Base-by-base conservation (phyloP, 2,888 invertebrate species). In the Smittia sp. region DNA sequence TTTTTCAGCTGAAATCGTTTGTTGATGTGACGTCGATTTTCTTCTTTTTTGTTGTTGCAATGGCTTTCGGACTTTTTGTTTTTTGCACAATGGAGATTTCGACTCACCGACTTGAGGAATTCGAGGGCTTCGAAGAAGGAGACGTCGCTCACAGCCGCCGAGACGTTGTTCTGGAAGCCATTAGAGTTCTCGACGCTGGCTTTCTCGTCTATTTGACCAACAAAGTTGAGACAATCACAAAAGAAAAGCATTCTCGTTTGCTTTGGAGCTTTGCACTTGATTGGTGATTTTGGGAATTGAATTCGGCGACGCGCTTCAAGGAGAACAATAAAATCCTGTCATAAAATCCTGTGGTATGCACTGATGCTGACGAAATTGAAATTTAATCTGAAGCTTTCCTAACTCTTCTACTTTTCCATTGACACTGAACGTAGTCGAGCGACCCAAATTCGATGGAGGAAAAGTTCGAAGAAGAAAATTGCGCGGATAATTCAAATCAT, bases 101-200 rank as follows among this genome's bases (percentile, higher is more conserved):
- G 11, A 54, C 38, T 72, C 58, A 72, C 70, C 70, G 15, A 32
- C 18, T 72, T 58, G n/a, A 72, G 46, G 15, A 72, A 62, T 6
- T 72, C 52, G 20, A 68, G 41, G 18, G 46, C 15, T 13, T 68
- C 68, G 27, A 25, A 39, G 25, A 13, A 15, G 7, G 25, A 15
- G 41, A 41, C 46, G 13, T 13, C 24, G n/a, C n/a, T 38, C 22
- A 41, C 22, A n/a, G 41, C 15, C 3, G 18, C 24, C 24, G n/a
- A 46, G 13, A 32, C 9, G n/a, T 41, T 68, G 13, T 24, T 13
- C 13, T 25, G 41, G n/a, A 18, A 46, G 24, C 20, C 7, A 9
- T 41, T 24, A 1, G 9, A 41, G 13, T 25, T 41, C 24, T n/a
- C n/a, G 46, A n/a, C 2, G 46, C 15, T 46, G 11, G n/a, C n/a